Conservation (phyloP, 2,113 vertebrate genomes). For the Clupea harengus region DNA sequence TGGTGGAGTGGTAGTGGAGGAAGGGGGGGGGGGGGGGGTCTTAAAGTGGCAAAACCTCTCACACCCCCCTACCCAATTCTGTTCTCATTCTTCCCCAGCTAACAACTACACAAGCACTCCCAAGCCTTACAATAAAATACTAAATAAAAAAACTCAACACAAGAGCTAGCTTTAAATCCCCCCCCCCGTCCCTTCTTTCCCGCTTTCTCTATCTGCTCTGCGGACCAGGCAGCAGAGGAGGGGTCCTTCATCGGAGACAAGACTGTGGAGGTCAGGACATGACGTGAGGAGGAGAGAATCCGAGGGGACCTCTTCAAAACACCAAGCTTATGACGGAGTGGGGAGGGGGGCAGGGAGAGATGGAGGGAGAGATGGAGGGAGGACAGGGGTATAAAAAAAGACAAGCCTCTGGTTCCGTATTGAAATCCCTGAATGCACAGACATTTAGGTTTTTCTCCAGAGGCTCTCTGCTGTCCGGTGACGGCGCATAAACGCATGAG, state of each 20-base stretch:
- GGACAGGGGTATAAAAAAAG: neutral
- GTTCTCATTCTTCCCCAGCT: neutral
- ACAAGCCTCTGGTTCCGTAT: slow-evolving; percentile 10
- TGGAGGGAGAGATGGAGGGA: neutral
- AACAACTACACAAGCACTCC: slow-evolving; percentile 35
- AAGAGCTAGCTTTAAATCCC: neutral
- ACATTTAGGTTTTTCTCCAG: neutral
- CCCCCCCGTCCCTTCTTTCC: neutral
- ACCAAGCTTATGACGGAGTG: neutral
- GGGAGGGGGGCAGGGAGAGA: neutral
- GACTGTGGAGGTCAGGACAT: neutral
- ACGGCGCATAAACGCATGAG: neutral
- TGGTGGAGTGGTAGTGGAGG: neutral
- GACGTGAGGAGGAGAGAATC: neutral
- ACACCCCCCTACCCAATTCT: neutral
- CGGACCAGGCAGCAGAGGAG: neutral
- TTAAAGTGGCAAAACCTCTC: slow-evolving; percentile 27
- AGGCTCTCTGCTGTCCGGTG: neutral
- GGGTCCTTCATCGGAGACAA: neutral
- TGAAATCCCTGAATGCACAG: neutral
- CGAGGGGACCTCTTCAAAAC: slow-evolving; percentile 3
- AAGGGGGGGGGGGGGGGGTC: neutral
- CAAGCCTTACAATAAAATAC: neutral
- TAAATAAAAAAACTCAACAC: slow-evolving; percentile 16
- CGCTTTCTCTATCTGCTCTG: neutral